Evolutionary conservation across 2,797 vertebrate genomes (phyloP).

Genomic region (Microctenopoma stevenorrisi): DNA sequence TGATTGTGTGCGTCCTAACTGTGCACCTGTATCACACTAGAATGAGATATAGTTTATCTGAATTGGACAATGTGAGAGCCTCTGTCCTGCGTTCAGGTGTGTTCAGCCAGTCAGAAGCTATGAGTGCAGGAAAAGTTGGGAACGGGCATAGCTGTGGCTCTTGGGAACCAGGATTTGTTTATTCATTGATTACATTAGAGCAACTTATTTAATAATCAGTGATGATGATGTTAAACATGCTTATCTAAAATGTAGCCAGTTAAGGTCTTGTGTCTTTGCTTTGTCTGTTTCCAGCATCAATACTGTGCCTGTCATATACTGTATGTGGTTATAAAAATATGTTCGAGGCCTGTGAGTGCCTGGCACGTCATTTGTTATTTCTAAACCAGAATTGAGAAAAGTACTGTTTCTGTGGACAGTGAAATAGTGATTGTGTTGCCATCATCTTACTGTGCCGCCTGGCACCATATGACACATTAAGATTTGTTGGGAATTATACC

Average conservation of each 20-base stretch:
- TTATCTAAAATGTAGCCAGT: conserved; percentile 1
- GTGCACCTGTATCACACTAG: not conserved
- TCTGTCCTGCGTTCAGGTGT: no score
- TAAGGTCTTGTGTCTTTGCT: not conserved
- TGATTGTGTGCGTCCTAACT: not conserved
- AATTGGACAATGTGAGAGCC: not conserved
- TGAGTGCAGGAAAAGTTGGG: no score
- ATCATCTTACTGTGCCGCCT: not conserved
- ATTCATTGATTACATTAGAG: not conserved
- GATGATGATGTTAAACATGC: conserved; percentile 13
- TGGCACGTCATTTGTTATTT: not conserved
- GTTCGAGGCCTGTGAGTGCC: not conserved
- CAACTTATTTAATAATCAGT: conserved; percentile 25
- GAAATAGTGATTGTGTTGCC: not conserved
- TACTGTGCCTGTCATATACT: not conserved
- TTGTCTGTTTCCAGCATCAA: conserved; percentile 16
- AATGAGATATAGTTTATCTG: not conserved
- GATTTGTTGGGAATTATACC: conserved; percentile 6
- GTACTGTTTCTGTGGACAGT: not conserved
- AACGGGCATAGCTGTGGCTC: no score
- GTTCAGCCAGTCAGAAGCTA: no score
- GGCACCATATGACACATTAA: not conserved
- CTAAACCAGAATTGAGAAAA: not conserved
- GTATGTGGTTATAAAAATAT: conserved; percentile 47
- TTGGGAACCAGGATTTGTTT: not conserved